Conservation (phyloP, 2,888 invertebrate species). For the Orchesella flavescens region DNA sequence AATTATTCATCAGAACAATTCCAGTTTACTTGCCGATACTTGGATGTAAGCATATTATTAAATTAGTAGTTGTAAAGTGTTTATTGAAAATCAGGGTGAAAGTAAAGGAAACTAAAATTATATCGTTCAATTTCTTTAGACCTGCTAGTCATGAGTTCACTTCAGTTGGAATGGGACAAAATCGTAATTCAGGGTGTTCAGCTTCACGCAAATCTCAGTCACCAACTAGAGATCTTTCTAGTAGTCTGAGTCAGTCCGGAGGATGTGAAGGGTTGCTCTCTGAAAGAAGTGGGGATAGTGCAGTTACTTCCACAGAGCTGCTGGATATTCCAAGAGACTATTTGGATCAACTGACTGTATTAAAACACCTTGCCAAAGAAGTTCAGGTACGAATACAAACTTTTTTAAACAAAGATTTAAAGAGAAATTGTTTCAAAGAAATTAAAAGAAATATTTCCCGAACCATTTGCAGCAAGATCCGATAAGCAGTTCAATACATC, state of each 20-base stretch:
- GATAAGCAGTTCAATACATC: constrained; percentile 62
- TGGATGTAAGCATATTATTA: constrained; percentile 69
- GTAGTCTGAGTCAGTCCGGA: constrained; percentile 54
- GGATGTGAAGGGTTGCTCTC: constrained; percentile 57
- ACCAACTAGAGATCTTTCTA: constrained; percentile 58
- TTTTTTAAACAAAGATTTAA: background rate
- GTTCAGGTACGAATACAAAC: constrained; percentile 74
- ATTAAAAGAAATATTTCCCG: too few relatives aligned
- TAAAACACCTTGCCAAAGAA: constrained; percentile 89
- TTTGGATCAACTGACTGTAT: constrained; percentile 86
- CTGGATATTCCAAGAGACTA: constrained; percentile 90
- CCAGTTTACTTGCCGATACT: constrained; percentile 71
- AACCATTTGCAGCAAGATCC: constrained; percentile 71
- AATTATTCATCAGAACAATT: constrained; percentile 83
- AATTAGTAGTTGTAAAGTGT: background rate
- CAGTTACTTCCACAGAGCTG: constrained; percentile 79
- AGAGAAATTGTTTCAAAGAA: constrained; percentile 15
- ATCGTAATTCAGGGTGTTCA: constrained; percentile 65
- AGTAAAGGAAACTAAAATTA: too few relatives aligned
- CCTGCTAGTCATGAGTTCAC: constrained; percentile 72
- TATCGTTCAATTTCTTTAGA: constrained; percentile 54
- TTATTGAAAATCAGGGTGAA: too few relatives aligned
- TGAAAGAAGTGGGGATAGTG: constrained; percentile 67
- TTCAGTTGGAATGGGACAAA: constrained; percentile 69
- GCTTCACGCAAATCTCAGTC: constrained; percentile 63